These are phyloP conservation scores for Euplagia quadripunctaria DNA, from an alignment of 2,888 invertebrate genomes.

Conservation along the genomic window DNA sequence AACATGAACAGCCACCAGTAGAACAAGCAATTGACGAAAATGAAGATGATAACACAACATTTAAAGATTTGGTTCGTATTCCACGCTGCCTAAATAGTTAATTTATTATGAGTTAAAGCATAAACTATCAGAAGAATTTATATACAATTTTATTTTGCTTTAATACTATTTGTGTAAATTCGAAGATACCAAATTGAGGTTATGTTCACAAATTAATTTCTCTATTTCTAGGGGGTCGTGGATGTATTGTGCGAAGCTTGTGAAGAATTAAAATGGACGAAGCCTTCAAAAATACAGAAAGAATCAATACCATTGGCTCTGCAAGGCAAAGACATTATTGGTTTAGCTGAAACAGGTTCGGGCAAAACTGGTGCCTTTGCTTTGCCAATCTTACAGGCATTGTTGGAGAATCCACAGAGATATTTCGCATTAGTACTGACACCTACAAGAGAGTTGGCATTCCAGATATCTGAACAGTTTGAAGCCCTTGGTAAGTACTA, in stretches of 20 bases:
- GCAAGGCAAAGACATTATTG: conserved; percentile 91
- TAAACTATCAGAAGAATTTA: neutral
- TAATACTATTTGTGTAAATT: neutral
- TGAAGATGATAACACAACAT: conserved; percentile 73
- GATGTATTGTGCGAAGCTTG: conserved; percentile 97
- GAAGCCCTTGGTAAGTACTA: conserved; percentile 94
- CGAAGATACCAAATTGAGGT: conserved; percentile 52
- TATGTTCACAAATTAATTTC: conserved; percentile 35
- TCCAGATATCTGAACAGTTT: conserved; percentile 99
- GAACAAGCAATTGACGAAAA: neutral
- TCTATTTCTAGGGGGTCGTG: conserved; percentile 91
- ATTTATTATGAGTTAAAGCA: neutral
- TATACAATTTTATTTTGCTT: neutral
- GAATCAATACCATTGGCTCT: conserved; percentile 97
- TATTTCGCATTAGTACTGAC: conserved; percentile 97
- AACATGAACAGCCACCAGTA: neutral
- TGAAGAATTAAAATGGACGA: conserved; percentile 96
- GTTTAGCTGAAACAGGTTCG: conserved; percentile 94
- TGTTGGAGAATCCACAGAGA: conserved; percentile 96
- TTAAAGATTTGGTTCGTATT: conserved; percentile 79
- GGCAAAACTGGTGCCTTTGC: conserved; percentile 99
- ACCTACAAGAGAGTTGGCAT: conserved; percentile 98
- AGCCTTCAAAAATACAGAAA: conserved; percentile 97
- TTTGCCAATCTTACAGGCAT: conserved; percentile 96
- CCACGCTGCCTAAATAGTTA: conserved; percentile 13